These are phyloP conservation scores for Pachliopta kotzebuea DNA, from an alignment of 2,888 invertebrate genomes.

Conservation along the genomic window DNA sequence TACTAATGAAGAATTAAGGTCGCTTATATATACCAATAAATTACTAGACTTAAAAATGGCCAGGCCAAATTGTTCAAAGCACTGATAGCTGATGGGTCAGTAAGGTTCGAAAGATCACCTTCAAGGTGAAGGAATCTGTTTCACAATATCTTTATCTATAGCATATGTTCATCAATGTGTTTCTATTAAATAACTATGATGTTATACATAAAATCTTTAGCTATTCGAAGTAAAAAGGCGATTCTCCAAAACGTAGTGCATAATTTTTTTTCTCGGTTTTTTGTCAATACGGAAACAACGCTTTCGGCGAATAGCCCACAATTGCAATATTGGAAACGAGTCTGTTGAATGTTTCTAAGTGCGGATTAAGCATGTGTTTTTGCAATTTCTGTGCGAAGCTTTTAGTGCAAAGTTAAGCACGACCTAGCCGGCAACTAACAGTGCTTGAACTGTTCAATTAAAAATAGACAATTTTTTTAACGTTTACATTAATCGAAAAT, in stretches of 20 bases:
- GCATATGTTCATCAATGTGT: too few species aligned
- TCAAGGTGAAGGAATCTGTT: too few species aligned
- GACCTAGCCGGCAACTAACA: not conserved
- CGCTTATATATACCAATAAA: too few species aligned
- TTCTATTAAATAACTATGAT: too few species aligned
- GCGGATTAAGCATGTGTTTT: slow-evolving; percentile 19
- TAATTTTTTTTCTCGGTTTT: not conserved
- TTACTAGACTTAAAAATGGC: too few species aligned
- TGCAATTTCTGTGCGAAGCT: slow-evolving; percentile 16
- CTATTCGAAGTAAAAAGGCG: too few species aligned
- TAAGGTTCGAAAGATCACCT: too few species aligned
- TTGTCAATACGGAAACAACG: not conserved
- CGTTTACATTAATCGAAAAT: not conserved
- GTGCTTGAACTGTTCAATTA: not conserved
- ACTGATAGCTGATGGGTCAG: too few species aligned
- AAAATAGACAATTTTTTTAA: not conserved
- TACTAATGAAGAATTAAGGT: too few species aligned
- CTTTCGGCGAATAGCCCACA: not conserved
- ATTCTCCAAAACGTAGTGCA: not conserved
- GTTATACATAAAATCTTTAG: too few species aligned
- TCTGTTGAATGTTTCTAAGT: slow-evolving; percentile 6
- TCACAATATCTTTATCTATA: too few species aligned
- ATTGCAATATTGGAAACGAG: slow-evolving; percentile 15
- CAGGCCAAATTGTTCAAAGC: too few species aligned
- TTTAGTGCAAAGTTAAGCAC: slow-evolving; percentile 10